Evolutionary conservation across 2,797 vertebrate genomes (phyloP).

Genomic region (Morus bassanus): DNA sequence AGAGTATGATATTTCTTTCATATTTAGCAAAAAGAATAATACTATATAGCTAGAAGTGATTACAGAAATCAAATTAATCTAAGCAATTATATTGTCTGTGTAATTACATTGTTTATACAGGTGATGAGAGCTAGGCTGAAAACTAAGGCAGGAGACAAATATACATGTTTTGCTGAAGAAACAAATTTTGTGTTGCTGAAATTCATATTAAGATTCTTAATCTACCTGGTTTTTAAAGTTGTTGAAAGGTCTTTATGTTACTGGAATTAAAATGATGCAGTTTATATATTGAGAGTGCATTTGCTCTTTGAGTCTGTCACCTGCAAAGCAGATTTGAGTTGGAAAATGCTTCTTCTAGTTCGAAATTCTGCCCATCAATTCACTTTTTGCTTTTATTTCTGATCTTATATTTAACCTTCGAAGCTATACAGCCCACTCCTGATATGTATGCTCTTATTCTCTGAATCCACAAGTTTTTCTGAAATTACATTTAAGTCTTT

Average conservation of each 20-base stretch:
- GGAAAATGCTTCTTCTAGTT: neutral
- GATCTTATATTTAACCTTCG: neutral
- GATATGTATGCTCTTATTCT: neutral
- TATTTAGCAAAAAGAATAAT: neutral
- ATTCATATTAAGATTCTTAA: neutral
- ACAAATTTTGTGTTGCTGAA: neutral
- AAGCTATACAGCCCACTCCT: neutral
- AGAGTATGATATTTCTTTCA: neutral
- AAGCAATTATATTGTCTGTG: neutral
- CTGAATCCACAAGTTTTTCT: neutral
- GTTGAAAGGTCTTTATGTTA: neutral
- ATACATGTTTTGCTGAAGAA: neutral
- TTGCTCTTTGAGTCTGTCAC: neutral
- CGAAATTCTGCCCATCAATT: neutral
- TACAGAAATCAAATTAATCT: neutral
- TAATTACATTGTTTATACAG: neutral
- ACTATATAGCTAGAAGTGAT: neutral
- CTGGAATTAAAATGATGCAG: neutral
- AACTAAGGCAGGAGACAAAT: neutral
- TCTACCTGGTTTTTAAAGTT: neutral
- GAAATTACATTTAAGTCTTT: neutral
- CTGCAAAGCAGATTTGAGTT: neutral
- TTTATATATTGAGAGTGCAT: neutral
- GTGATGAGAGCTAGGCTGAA: neutral
- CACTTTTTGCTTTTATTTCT: slow-evolving; percentile 4